Conservation (phyloP, 2,797 vertebrate species). For the Pseudochaenichthys georgianus region DNA sequence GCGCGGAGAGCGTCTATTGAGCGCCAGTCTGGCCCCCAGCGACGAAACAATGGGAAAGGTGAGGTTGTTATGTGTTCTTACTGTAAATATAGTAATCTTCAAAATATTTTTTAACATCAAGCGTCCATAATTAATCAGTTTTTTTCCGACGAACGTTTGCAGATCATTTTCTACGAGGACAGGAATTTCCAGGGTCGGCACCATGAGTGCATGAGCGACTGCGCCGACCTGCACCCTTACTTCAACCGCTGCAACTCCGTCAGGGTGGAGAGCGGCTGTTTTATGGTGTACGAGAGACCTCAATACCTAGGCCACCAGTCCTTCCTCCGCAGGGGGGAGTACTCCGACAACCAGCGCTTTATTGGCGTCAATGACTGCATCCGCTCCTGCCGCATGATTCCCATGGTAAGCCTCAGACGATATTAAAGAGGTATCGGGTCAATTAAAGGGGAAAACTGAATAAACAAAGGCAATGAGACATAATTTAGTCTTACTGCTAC, state of each 20-base stretch:
- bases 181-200: conserved; percentile 77
- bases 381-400: conserved; percentile 76
- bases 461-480: not conserved
- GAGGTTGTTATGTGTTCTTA: conserved; percentile 20
- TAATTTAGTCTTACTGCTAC: not conserved
- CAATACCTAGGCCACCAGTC: conserved; percentile 75
- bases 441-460: no score
- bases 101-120: not conserved
- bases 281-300: conserved; percentile 77
- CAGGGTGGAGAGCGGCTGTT: conserved; percentile 75
- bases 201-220: conserved; percentile 77
- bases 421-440: not conserved
- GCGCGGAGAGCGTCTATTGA: conserved; percentile 37
- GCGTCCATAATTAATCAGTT: not conserved
- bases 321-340: conserved; percentile 76
- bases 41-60: conserved; percentile 77
- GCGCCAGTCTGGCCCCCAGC: conserved; percentile 44
- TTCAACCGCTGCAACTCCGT: conserved; percentile 80
- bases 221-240: conserved; percentile 73
- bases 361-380: conserved; percentile 76
- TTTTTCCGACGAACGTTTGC: conserved; percentile 10
- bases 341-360: conserved; percentile 77
- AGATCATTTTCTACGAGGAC: conserved; percentile 79
- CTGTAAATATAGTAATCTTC: conserved; percentile 15
- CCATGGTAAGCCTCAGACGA: conserved; percentile 52